A percentile compares a stretch with the other conserved stretches of the same genome.
Conservation (phyloP, 2,888 invertebrate species). For the Congeria kusceri region DNA sequence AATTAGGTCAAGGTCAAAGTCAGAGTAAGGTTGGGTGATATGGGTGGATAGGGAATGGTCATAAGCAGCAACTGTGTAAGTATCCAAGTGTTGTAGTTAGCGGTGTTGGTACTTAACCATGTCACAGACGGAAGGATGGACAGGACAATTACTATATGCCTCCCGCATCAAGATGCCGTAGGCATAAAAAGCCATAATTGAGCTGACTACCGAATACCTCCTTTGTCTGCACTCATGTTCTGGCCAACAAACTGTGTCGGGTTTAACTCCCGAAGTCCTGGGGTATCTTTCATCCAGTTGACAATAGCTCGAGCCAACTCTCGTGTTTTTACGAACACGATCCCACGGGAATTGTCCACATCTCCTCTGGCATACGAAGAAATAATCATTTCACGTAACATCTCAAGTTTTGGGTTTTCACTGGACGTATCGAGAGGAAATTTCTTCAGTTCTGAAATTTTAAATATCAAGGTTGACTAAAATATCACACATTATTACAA, state of each 20-base stretch:
- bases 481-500: too few relatives aligned
- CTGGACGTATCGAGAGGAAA: slow-evolving; percentile 37
- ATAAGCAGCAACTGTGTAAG: too few relatives aligned
- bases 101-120: too few relatives aligned
- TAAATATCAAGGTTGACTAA: background rate
- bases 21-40: too few relatives aligned
- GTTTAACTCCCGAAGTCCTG: slow-evolving; percentile 68
- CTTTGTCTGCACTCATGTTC: slow-evolving; percentile 63
- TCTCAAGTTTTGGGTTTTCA: slow-evolving; percentile 78
- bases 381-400: slow-evolving; percentile 70
- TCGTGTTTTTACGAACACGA: slow-evolving; percentile 83
- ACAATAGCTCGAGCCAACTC: slow-evolving; percentile 76
- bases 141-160: slow-evolving; percentile 14
- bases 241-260: slow-evolving; percentile 73
- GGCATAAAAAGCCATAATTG: too few relatives aligned
- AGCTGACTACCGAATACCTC: too few relatives aligned
- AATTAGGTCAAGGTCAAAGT: too few relatives aligned
- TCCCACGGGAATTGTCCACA: slow-evolving; percentile 65
- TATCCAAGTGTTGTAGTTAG: too few relatives aligned
- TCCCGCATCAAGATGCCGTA: too few relatives aligned
- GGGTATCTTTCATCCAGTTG: slow-evolving; percentile 79
- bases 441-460: slow-evolving; percentile 25
- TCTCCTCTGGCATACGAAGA: slow-evolving; percentile 54
- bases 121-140: too few relatives aligned
- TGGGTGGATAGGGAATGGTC: too few relatives aligned